Evolutionary conservation across 2,797 vertebrate genomes (phyloP).

Genomic region (Trematomus bernacchii): DNA sequence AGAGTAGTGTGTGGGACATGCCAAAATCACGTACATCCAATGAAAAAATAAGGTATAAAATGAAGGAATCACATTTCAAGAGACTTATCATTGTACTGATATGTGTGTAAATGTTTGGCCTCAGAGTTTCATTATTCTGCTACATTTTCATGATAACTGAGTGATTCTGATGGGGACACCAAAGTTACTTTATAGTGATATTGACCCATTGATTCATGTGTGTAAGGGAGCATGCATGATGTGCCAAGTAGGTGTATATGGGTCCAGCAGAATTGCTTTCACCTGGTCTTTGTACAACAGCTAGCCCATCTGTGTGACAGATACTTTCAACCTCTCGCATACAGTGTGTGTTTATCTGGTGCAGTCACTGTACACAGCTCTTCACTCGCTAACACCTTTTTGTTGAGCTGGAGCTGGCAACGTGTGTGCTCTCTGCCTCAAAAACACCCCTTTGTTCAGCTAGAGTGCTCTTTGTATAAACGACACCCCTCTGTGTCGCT

Average conservation of each 20-base stretch:
- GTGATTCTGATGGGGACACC: no score
- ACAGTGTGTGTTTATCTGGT: conserved; percentile 53
- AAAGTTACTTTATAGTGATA: no score
- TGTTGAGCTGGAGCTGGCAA: conserved; percentile 49
- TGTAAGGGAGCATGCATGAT: conserved; percentile 13
- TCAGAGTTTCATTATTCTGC: no score
- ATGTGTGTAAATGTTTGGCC: no score
- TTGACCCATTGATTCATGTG: conserved; percentile 11
- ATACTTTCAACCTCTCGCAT: conserved; percentile 33
- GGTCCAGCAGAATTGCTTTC: conserved; percentile 36
- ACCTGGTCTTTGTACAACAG: conserved; percentile 31
- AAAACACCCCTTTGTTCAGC: conserved; percentile 60
- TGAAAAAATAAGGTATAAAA: no score
- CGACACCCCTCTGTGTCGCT: conserved; percentile 57
- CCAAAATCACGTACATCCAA: no score
- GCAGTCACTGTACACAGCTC: conserved; percentile 23
- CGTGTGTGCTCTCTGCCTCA: conserved; percentile 19
- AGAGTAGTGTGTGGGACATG: no score
- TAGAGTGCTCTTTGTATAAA: conserved; percentile 64
- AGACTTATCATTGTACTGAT: no score
- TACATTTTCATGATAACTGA: no score
- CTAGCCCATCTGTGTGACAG: conserved; percentile 23
- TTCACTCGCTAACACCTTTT: conserved; percentile 54
- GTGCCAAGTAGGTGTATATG: background rate
- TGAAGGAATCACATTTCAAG: no score